Evolutionary conservation across 2,888 invertebrate species (phyloP).

Genomic region (Parnassius orleans): DNA sequence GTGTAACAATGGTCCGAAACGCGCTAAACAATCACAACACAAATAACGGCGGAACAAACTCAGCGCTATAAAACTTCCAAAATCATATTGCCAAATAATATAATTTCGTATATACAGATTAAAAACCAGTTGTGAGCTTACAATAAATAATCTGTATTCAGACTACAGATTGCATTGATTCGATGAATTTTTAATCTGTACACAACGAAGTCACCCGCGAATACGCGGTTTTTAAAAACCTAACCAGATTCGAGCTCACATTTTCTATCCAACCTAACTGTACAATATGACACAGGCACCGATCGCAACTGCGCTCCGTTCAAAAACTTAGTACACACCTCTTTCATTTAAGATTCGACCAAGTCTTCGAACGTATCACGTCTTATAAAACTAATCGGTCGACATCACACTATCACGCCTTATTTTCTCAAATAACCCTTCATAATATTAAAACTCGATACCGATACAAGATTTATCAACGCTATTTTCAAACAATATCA

Average conservation of each 20-base stretch:
- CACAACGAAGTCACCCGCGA: constrained; percentile 20
- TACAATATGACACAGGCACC: constrained; percentile 56
- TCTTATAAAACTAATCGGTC: constrained; percentile 35
- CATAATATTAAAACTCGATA: background rate
- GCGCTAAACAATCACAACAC: constrained; percentile 24
- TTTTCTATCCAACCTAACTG: constrained; percentile 44
- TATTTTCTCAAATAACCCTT: constrained; percentile 4
- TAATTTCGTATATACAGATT: constrained; percentile 12
- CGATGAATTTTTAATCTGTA: constrained; percentile 12
- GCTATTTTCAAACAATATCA: constrained; percentile 1
- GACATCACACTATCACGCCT: constrained; percentile 35
- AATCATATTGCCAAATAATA: constrained; percentile 6
- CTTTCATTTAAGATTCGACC: background rate
- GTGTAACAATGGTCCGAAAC: constrained; percentile 13
- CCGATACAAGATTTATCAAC: constrained; percentile 1
- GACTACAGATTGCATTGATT: background rate
- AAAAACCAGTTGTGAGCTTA: constrained; percentile 14
- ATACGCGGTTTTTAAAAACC: constrained; percentile 24
- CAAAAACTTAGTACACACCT: constrained; percentile 16
- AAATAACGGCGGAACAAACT: constrained; percentile 2
- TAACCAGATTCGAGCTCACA: constrained; percentile 52
- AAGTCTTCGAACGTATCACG: constrained; percentile 14
- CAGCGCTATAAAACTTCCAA: constrained; percentile 3
- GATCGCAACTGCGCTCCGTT: constrained; percentile 30
- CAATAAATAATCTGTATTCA: background rate